Conservation (phyloP, 2,113 vertebrate species). For the Channa maculata region DNA sequence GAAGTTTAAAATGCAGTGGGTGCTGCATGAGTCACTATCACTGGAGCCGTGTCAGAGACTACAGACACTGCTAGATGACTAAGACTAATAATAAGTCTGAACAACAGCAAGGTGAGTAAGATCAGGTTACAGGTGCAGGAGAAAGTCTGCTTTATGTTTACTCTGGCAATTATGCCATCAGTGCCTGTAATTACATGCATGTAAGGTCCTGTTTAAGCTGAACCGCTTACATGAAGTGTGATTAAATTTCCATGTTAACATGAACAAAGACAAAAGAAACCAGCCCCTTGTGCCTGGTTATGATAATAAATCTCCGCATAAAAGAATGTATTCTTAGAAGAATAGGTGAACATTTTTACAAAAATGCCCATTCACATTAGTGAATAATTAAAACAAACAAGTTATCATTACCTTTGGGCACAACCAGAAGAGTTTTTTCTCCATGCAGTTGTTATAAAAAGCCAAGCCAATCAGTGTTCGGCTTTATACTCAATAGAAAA, state of each 20-base stretch:
- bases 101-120: conserved; percentile 39
- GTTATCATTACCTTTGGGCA: too few relatives aligned
- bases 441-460: background rate
- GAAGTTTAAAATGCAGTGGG: conserved; percentile 25
- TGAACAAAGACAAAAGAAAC: conserved; percentile 1
- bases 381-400: too few relatives aligned
- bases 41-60: conserved; percentile 36
- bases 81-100: conserved; percentile 55
- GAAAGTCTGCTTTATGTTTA: conserved; percentile 39
- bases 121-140: conserved; percentile 55
- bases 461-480: too few relatives aligned
- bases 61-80: conserved; percentile 40
- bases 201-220: conserved; percentile 7
- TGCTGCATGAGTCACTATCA: conserved; percentile 64
- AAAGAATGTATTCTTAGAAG: background rate
- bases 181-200: conserved; percentile 7
- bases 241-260: conserved; percentile 7
- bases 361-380: conserved; percentile 8
- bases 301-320: background rate
- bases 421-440: too few relatives aligned
- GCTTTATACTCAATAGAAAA: too few relatives aligned
- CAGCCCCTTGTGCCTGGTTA: background rate
- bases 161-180: background rate
- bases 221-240: conserved; percentile 1
- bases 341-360: conserved; percentile 15